Conservation (phyloP, 2,888 invertebrate species). For the Apamea crenata region DNA sequence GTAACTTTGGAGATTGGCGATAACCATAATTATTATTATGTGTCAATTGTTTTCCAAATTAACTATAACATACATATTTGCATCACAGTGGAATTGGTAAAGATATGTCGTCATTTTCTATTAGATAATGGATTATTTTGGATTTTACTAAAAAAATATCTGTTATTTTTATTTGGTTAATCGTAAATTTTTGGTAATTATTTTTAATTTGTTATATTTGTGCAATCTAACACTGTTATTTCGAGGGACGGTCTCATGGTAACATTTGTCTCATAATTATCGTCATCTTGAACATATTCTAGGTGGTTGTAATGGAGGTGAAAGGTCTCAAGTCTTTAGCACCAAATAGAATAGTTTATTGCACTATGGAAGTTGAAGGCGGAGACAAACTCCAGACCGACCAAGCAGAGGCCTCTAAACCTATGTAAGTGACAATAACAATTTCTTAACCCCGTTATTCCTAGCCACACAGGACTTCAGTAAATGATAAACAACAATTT, state of each 20-base stretch:
- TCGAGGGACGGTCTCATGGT: conserved; percentile 4
- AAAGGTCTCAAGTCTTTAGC: conserved; percentile 99
- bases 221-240: background rate
- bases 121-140: background rate
- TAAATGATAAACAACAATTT: background rate
- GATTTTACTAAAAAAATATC: background rate
- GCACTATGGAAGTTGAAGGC: conserved; percentile 99
- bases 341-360: conserved; percentile 99
- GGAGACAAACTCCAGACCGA: conserved; percentile 99
- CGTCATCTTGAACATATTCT: conserved; percentile 75
- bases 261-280: conserved; percentile 38
- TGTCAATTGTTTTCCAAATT: background rate
- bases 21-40: background rate
- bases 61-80: background rate
- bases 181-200: background rate
- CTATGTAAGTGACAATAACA: conserved; percentile 93
- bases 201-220: background rate
- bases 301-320: conserved; percentile 99
- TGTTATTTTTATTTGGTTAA: background rate
- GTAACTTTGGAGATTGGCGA: conserved; percentile 86
- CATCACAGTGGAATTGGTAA: conserved; percentile 28
- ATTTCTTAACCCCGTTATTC: background rate
- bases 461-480: background rate
- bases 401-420: conserved; percentile 99
- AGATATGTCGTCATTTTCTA: background rate